Conservation (phyloP, 2,113 vertebrate species). For the Piaya cayana region DNA sequence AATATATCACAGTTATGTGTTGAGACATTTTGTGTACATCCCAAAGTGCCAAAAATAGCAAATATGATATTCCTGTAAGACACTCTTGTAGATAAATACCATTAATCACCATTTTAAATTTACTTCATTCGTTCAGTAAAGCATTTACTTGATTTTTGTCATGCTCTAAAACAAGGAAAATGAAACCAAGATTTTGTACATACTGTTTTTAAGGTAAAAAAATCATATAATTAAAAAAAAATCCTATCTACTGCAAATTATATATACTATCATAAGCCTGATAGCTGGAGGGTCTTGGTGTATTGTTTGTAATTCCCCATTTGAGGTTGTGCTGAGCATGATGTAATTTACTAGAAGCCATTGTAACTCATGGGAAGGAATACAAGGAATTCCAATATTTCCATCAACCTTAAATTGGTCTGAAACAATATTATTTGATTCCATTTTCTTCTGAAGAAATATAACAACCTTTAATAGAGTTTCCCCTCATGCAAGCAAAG, state of each 20-base stretch:
- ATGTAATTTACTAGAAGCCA: constrained; percentile 1
- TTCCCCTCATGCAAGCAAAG: background rate
- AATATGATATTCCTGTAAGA: background rate
- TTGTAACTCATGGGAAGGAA: background rate
- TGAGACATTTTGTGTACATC: background rate
- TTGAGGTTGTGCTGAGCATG: background rate
- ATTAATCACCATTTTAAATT: background rate
- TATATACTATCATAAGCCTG: background rate
- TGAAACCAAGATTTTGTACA: background rate
- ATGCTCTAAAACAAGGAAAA: background rate
- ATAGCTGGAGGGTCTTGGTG: background rate
- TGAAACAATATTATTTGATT: constrained; percentile 49
- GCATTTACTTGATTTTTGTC: background rate
- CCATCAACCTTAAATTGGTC: constrained; percentile 10
- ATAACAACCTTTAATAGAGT: constrained; percentile 1
- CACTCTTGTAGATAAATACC: background rate
- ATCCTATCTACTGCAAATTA: background rate
- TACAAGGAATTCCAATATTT: constrained; percentile 37
- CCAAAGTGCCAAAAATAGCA: background rate
- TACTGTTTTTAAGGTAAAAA: background rate
- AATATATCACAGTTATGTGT: background rate
- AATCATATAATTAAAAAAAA: background rate
- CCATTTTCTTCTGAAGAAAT: constrained; percentile 19
- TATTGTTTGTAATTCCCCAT: background rate
- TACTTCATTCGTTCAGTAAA: background rate